These are phyloP conservation scores for Eilema depressum DNA, from an alignment of 2,888 invertebrate species.

Conservation along the genomic window DNA sequence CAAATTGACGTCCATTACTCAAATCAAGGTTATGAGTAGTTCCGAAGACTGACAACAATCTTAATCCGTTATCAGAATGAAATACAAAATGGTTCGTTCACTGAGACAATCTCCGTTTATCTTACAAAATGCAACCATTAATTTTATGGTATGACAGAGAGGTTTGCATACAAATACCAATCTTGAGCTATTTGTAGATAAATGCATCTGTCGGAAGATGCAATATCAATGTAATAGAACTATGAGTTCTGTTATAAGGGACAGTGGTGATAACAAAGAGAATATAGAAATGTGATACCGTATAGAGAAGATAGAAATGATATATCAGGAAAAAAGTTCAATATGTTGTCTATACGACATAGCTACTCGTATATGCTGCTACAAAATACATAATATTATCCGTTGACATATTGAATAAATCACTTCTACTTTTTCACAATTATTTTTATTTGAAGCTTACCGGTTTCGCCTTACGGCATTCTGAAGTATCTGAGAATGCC, in stretches of 20 bases:
- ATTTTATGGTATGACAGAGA: constrained; percentile 14
- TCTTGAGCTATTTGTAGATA: background rate
- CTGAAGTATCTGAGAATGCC: too few relatives aligned
- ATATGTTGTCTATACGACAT: too few relatives aligned
- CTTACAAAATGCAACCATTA: constrained; percentile 14
- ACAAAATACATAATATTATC: too few relatives aligned
- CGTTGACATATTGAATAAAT: too few relatives aligned
- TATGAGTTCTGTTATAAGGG: background rate
- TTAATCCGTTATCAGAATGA: background rate
- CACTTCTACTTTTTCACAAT: too few relatives aligned
- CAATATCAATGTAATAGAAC: constrained; percentile 8
- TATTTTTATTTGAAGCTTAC: too few relatives aligned
- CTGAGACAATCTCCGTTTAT: constrained; percentile 13
- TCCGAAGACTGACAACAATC: background rate
- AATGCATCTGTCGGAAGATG: background rate
- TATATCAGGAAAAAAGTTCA: too few relatives aligned
- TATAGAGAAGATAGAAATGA: too few relatives aligned
- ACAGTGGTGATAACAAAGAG: background rate
- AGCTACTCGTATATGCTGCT: too few relatives aligned
- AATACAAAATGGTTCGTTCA: constrained; percentile 10
- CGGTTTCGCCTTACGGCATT: too few relatives aligned
- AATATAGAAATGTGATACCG: too few relatives aligned
- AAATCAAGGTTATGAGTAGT: background rate
- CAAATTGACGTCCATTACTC: background rate
- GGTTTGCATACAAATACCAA: background rate